phyloP scores from a whole-genome alignment of 2,888 invertebrate species.

The Drosophila mettleri region DNA sequence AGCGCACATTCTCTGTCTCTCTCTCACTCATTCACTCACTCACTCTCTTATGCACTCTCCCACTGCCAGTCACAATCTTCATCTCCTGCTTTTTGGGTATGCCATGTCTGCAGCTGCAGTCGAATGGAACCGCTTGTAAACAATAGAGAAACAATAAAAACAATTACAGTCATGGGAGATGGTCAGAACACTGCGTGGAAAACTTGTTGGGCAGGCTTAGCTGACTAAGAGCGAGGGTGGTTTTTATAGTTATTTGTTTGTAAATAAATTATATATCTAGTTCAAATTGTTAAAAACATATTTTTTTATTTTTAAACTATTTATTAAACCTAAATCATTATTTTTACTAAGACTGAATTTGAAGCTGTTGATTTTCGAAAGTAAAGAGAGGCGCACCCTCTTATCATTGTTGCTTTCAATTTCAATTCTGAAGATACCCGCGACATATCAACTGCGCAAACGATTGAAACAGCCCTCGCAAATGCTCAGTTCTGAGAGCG shows the following conservation, averaged over 20 bases:
- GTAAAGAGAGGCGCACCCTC: not conserved
- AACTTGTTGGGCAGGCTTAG: conserved; percentile 64
- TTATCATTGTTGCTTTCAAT: not conserved
- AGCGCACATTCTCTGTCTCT: conserved; percentile 5
- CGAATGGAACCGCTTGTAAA: conserved; percentile 63
- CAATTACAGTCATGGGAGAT: conserved; percentile 33
- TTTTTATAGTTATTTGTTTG: not conserved
- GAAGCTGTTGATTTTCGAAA: not conserved
- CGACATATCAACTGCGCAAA: not conserved
- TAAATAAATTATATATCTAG: not conserved
- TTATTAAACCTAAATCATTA: not conserved
- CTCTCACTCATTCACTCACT: not conserved
- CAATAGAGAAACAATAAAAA: conserved; percentile 40
- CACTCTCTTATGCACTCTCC: conserved; percentile 1
- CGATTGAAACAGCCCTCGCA: conserved; percentile 13
- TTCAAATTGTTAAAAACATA: not conserved
- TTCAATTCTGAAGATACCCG: not conserved
- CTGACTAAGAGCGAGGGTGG: conserved; percentile 40
- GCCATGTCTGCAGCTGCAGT: conserved; percentile 53
- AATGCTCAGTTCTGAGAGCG: conserved; percentile 15
- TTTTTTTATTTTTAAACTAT: not conserved
- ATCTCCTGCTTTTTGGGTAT: not conserved
- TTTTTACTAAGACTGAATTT: not conserved
- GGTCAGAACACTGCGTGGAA: conserved; percentile 55
- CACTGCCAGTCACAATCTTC: not conserved